Base-by-base conservation (phyloP, 2,113 vertebrate species). In the Acinonyx jubatus region DNA sequence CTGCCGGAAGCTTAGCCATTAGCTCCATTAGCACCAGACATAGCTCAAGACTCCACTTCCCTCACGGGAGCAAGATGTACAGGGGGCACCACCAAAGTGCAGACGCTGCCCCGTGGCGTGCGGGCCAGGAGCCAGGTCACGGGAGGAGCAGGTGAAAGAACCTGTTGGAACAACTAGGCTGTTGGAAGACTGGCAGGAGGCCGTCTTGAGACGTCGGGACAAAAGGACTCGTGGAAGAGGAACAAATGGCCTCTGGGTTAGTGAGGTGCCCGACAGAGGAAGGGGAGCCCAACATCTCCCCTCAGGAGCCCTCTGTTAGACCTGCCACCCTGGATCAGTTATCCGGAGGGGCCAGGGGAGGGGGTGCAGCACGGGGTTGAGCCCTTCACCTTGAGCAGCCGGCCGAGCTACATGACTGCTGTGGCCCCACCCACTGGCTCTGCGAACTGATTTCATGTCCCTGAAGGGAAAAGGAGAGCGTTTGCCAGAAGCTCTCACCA, bases 91-190 rank as follows among this genome's bases (percentile, higher is more conserved):
- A 33, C 15, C 1, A 3, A 48, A 31, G 66, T 7, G 48, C 36
- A 16, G 36, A 27, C 41, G 69, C 8, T 14, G 33, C 61, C 23
- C 9, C 0, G 1, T 1, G 45, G 14, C 16, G 0, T 36, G 25
- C 6, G 68, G 52, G 12, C 33, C 29, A 33, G 18, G 55, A 74
- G 16, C 38, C 25, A 0, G 0, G 33, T 85, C 69, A 33, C 1
- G n/a, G 31, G 69, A 15, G 14, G 27, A 25, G 19, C 15, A 19
- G 33, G 1, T 63, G 89, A 29, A 81, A 74, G 38, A 27, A 63
- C 33, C 27, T 6, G 3, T 14, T 41, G 1, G 0, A 1, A 50
- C 27, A 4, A 3, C 4, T 0, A 36, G 13, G 4, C 41, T 41
- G 41, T 41, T 7, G 31, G n/a, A 55, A 55, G 55, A 7, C 36